Evolutionary conservation across 2,113 vertebrate species (phyloP).

Genomic region (Oenanthe melanoleuca): DNA sequence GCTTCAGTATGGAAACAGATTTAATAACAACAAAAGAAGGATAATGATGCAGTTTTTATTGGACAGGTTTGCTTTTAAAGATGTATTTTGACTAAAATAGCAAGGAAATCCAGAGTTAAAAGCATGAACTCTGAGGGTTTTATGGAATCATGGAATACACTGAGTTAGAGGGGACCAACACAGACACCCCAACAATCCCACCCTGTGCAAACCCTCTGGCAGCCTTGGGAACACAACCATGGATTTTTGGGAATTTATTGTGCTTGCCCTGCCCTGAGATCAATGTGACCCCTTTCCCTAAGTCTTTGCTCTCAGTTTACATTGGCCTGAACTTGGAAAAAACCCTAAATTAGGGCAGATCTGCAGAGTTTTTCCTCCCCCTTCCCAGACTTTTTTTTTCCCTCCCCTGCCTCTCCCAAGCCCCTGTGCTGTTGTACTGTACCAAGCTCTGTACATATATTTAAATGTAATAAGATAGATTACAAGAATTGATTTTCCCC

Average conservation of each 20-base stretch:
- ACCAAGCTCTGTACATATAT: constrained; percentile 53
- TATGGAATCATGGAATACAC: background rate
- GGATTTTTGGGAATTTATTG: background rate
- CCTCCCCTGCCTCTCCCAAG: background rate
- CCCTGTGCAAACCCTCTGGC: background rate
- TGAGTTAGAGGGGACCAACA: background rate
- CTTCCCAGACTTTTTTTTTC: background rate
- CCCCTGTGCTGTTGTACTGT: background rate
- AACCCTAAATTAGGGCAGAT: background rate
- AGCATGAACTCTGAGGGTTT: background rate
- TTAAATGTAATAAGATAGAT: constrained; percentile 69
- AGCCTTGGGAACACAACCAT: background rate
- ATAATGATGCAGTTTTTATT: background rate
- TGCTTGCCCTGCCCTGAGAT: background rate
- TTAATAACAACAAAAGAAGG: background rate
- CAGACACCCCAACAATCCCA: background rate
- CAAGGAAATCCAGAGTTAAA: background rate
- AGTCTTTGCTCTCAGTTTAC: background rate
- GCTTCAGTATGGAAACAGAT: background rate
- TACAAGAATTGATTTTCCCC: constrained; percentile 65
- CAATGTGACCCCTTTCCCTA: rapidly evolving
- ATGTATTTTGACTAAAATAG: background rate
- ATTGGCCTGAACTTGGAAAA: background rate
- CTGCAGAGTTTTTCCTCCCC: background rate
- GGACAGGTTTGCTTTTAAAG: background rate